A percentile compares a stretch with the other conserved stretches of the same genome.
Conservation (phyloP, 2,113 vertebrate genomes). For the Planiliza haematocheilus region DNA sequence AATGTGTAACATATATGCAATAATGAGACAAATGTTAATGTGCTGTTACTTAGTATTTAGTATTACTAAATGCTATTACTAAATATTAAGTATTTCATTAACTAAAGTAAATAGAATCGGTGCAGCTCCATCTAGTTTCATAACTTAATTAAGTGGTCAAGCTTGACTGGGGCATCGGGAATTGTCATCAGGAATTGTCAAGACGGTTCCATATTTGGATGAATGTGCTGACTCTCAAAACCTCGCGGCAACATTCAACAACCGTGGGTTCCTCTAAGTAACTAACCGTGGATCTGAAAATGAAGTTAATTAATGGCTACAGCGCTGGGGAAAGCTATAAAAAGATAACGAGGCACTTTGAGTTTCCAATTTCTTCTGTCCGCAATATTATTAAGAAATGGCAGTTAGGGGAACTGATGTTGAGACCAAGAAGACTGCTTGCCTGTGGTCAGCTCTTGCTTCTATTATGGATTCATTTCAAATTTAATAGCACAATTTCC, state of each 20-base stretch:
- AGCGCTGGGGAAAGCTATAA: not conserved
- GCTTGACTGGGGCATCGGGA: not conserved
- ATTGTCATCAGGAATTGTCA: not conserved
- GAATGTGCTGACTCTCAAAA: not conserved
- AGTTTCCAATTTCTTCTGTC: not conserved
- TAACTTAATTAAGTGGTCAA: not conserved
- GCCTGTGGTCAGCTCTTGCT: not conserved
- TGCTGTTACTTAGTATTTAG: not conserved
- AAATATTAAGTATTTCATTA: no score
- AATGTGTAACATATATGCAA: not conserved
- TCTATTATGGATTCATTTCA: no score
- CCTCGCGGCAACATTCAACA: slow-evolving; percentile 8
- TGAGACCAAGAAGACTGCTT: slow-evolving; percentile 4
- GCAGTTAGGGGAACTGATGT: not conserved
- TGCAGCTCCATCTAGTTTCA: not conserved
- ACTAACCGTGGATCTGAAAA: not conserved
- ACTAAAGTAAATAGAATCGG: no score
- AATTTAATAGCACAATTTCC: no score
- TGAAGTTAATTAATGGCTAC: not conserved
- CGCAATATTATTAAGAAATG: not conserved
- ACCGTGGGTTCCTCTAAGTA: not conserved
- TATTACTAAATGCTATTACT: no score
- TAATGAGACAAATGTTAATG: not conserved
- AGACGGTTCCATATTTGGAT: no score
- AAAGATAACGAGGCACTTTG: not conserved